phyloP scores from a whole-genome alignment of 2,888 invertebrate genomes.

The Drosophila stalkeri region DNA sequence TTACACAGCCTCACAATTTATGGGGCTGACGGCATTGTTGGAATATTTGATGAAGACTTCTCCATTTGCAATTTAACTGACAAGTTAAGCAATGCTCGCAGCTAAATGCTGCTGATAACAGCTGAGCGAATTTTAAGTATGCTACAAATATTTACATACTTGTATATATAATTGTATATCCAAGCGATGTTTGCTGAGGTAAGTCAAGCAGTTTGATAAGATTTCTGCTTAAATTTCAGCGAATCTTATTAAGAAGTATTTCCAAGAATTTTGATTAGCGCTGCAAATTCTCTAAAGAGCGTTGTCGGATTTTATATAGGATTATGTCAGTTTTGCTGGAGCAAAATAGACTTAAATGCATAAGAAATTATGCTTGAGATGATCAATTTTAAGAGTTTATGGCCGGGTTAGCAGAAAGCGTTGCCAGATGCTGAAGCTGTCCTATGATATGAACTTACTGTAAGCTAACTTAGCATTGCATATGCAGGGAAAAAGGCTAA shows the following conservation, averaged over 20 bases:
- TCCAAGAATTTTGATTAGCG: not conserved
- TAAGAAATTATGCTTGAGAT: not conserved
- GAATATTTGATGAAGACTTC: constrained; percentile 55
- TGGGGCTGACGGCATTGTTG: constrained; percentile 23
- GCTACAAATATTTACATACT: not conserved
- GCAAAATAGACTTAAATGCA: not conserved
- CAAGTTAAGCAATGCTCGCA: constrained; percentile 34
- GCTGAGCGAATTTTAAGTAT: constrained; percentile 11
- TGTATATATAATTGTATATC: not conserved
- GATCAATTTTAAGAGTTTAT: not conserved
- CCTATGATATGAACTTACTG: no score
- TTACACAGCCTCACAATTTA: constrained; percentile 22
- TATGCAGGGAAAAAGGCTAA: no score
- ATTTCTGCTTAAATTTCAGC: no score
- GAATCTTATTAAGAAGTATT: not conserved
- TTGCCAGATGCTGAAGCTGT: no score
- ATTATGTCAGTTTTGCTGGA: not conserved
- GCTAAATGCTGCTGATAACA: constrained; percentile 24
- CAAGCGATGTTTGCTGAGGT: no score
- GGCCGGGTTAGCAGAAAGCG: no score
- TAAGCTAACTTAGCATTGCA: no score
- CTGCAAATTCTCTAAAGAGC: not conserved
- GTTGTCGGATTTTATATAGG: not conserved
- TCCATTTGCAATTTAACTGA: constrained; percentile 47
- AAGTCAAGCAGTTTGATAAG: not conserved